These are phyloP conservation scores for Gerosis bhagava DNA, from an alignment of 2,888 invertebrate genomes.

Conservation along the genomic window DNA sequence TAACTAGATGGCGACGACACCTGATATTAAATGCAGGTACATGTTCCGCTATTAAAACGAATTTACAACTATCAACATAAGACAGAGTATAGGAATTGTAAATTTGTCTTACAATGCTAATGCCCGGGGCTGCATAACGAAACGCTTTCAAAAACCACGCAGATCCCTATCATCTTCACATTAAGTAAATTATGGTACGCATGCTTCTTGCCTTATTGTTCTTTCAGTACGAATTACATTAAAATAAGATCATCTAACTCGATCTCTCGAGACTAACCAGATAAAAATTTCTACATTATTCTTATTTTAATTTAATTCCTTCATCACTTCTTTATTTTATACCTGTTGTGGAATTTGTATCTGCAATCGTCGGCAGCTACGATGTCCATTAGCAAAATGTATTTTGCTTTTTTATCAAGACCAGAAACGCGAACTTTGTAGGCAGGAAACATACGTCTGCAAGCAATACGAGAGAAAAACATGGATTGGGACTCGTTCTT, in stretches of 20 bases:
- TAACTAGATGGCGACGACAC: slow-evolving; percentile 2
- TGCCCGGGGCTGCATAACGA: slow-evolving; percentile 12
- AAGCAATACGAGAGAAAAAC: slow-evolving; percentile 83
- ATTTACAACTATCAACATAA: slow-evolving; percentile 9
- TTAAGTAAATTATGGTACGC: slow-evolving; percentile 65
- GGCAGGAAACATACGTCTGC: slow-evolving; percentile 99
- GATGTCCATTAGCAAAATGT: slow-evolving; percentile 98
- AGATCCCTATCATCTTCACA: slow-evolving; percentile 63
- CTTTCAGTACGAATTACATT: slow-evolving; percentile 70
- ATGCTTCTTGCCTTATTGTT: slow-evolving; percentile 86
- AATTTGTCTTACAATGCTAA: slow-evolving; percentile 7
- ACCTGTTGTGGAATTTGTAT: slow-evolving; percentile 97
- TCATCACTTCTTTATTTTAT: slow-evolving; percentile 66
- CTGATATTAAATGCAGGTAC: neutral
- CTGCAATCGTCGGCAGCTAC: slow-evolving; percentile 98
- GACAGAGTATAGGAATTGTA: slow-evolving; percentile 9
- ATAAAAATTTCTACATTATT: slow-evolving; percentile 45
- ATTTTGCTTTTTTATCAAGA: slow-evolving; percentile 98
- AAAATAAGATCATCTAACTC: slow-evolving; percentile 68
- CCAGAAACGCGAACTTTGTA: slow-evolving; percentile 98
- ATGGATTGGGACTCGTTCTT: slow-evolving; percentile 75
- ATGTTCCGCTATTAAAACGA: slow-evolving; percentile 5
- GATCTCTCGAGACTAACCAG: slow-evolving; percentile 39
- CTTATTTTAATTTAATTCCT: slow-evolving; percentile 79
- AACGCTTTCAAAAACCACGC: slow-evolving; percentile 42